phyloP scores from a whole-genome alignment of 2,797 vertebrate genomes.

The Peromyscus melanophrys region DNA sequence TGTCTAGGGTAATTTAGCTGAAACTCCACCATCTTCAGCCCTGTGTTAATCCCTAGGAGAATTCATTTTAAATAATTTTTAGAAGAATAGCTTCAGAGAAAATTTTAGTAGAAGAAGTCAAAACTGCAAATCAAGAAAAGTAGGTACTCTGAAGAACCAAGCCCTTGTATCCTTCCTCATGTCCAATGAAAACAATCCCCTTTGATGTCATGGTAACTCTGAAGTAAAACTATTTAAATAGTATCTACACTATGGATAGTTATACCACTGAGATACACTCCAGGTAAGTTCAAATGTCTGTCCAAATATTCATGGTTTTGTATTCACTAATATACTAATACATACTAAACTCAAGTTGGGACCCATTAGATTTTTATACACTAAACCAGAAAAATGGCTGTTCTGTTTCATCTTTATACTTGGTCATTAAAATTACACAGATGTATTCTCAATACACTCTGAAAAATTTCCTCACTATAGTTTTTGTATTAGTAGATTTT shows the following conservation, averaged over 20 bases:
- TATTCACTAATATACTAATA: neutral
- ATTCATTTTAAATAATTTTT: neutral
- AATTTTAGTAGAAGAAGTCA: neutral
- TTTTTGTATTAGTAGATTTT: neutral
- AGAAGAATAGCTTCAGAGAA: neutral
- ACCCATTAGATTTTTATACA: neutral
- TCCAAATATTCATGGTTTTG: neutral
- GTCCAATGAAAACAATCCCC: neutral
- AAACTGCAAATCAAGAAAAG: neutral
- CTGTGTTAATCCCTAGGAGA: neutral
- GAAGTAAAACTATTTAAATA: neutral
- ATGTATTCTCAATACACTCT: neutral
- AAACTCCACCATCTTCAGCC: neutral
- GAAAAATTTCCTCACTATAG: neutral
- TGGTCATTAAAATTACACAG: neutral
- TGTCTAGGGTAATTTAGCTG: neutral
- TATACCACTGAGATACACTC: neutral
- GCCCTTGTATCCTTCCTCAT: too few relatives aligned
- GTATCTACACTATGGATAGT: neutral
- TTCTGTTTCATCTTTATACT: neutral
- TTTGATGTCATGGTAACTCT: neutral
- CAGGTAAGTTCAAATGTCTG: neutral
- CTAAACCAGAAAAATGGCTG: neutral
- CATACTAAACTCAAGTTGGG: neutral
- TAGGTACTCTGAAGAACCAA: neutral